Percentiles rank a stretch among this genome's conserved stretches.
These are phyloP conservation scores for Polypedilum pembai DNA, from an alignment of 1,140 invertebrate genomes.

Conservation along the genomic window DNA sequence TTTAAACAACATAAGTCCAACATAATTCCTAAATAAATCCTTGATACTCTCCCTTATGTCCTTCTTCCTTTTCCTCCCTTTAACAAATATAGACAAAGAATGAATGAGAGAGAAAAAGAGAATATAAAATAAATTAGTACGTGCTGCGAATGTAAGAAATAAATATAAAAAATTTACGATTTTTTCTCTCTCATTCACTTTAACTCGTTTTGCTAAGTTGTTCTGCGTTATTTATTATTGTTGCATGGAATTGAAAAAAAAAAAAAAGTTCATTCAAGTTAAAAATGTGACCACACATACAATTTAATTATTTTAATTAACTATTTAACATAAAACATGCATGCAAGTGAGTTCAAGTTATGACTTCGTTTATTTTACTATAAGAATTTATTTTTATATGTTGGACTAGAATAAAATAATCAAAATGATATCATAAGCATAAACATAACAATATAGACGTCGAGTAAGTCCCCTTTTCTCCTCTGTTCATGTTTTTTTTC, in stretches of 20 bases:
- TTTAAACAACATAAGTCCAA: no score
- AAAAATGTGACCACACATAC: not conserved
- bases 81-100: not conserved
- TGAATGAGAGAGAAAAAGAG: not conserved
- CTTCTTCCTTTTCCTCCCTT: no score
- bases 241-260: conserved; percentile 7
- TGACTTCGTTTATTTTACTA: not conserved
- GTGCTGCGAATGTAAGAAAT: conserved; percentile 22
- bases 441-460: conserved; percentile 27
- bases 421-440: conserved; percentile 21
- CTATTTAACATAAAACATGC: no score
- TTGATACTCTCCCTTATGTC: no score
- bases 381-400: conserved; percentile 28
- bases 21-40: no score
- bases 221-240: conserved; percentile 18
- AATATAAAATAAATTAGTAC: conserved; percentile 26
- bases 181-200: not conserved
- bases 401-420: conserved; percentile 28
- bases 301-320: no score
- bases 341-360: not conserved
- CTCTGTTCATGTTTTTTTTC: not conserved
- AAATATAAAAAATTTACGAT: conserved; percentile 21
- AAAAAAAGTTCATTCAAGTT: conserved; percentile 1
- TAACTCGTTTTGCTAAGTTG: not conserved
- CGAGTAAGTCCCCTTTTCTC: conserved; percentile 22